Evolutionary conservation across 2,113 vertebrate species (phyloP).

Genomic region (Malurus elegans): DNA sequence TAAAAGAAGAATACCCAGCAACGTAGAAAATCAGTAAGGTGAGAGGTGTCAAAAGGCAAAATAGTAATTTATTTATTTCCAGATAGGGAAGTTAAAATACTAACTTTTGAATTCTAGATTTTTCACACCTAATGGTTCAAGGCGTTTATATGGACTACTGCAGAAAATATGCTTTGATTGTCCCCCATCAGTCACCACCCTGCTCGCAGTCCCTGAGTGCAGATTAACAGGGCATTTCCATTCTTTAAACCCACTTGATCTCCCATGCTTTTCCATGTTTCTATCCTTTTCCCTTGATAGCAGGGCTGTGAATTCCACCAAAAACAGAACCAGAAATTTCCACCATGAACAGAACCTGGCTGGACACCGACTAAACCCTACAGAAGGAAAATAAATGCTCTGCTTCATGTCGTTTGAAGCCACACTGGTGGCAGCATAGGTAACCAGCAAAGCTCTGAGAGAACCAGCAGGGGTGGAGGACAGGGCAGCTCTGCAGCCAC

Average conservation of each 20-base stretch:
- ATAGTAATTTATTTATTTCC: background rate
- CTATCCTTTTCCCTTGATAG: no score
- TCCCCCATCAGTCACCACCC: background rate
- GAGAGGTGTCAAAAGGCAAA: background rate
- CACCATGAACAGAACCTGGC: background rate
- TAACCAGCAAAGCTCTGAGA: background rate
- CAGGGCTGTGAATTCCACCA: background rate
- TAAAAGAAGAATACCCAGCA: background rate
- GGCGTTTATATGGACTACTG: background rate
- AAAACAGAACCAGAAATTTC: background rate
- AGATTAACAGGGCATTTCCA: fast-evolving
- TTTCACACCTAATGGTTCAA: background rate
- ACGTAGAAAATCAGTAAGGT: background rate
- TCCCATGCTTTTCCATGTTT: background rate
- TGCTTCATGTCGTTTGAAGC: background rate
- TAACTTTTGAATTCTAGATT: background rate
- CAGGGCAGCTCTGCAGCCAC: background rate
- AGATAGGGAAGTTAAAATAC: background rate
- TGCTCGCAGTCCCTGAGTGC: fast-evolving
- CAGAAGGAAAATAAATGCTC: background rate
- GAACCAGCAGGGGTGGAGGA: background rate
- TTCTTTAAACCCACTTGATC: fast-evolving
- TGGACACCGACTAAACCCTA: background rate
- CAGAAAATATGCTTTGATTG: background rate
- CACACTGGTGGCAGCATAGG: background rate